Evolutionary conservation across 2,888 invertebrate genomes (phyloP), one percentile per base, ranked within the genome.

Genomic region (Macrosoma leucophasiata): DNA sequence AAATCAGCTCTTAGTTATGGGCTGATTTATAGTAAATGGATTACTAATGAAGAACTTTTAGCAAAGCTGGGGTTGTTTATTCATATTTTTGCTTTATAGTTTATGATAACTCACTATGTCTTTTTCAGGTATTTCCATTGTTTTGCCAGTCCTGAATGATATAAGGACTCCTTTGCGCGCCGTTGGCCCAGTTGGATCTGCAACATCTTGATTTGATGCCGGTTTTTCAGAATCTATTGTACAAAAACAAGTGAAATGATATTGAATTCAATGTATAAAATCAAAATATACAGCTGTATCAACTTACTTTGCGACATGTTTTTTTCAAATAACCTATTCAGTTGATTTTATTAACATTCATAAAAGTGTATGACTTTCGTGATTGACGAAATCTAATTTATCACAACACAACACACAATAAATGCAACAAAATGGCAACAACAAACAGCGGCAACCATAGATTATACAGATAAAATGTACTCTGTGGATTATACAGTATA

Each of bases 71-170:
- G 13, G 13, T 8, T 14, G 4, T 18, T 3, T 11, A 36, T 27
- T 22, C 17, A 6, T n/a, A 13, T 12, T 19, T 12, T 23, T 12
- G 24, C 11, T 22, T 39, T 12, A n/a, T 17, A 65, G 65, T 68
- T 68, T 72, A 67, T 61, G 52, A 61, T 62, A 53, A 85, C 88
- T 84, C 86, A 95, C 95, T 57, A 93, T 86, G 76, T 95, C 94
- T 58, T 89, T 88, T 62, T 95, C 95, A 0, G 93, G 93, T 65
- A 96, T 95, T 59, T 91, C 91, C 89, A 94, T 93, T 0, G 91
- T 88, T 66, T 93, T 92, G 5, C 94, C 92, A 18, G 91, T 92
- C 50, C 92, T 86, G 49, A 95, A 90, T 0, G 94, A 95, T 48
- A 92, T 91, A 1, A 95, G 85, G 29, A 93, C 89, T 1, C 94